phyloP scores from a whole-genome alignment of 2,888 invertebrate species.

The Ditula angustiorana region DNA sequence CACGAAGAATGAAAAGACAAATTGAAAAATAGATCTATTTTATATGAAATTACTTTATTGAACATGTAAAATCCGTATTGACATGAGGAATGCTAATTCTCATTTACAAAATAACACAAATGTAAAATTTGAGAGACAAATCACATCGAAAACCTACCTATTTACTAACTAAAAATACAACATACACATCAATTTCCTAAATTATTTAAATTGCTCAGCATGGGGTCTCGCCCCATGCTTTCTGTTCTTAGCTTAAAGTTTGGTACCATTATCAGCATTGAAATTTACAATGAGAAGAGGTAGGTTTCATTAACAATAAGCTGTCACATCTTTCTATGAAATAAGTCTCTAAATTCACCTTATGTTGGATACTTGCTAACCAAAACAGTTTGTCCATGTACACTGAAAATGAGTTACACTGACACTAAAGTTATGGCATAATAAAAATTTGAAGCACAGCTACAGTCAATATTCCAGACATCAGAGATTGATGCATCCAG shows the following conservation, averaged over 20 bases:
- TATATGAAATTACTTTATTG: constrained; percentile 86
- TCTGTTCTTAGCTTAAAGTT: constrained; percentile 75
- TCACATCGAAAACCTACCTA: constrained; percentile 85
- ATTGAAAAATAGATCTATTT: constrained; percentile 67
- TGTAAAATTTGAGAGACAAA: constrained; percentile 85
- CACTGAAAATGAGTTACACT: constrained; percentile 53
- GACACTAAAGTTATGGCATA: constrained; percentile 40
- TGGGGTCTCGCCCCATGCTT: constrained; percentile 53
- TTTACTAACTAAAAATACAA: constrained; percentile 85
- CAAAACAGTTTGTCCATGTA: constrained; percentile 71
- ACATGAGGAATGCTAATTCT: constrained; percentile 86
- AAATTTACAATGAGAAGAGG: constrained; percentile 83
- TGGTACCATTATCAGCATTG: constrained; percentile 82
- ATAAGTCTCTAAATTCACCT: constrained; percentile 82
- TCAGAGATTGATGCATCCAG: constrained; percentile 78
- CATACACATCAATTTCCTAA: constrained; percentile 83
- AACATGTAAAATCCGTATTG: constrained; percentile 86
- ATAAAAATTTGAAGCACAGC: constrained; percentile 67
- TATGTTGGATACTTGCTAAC: constrained; percentile 67
- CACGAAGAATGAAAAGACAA: constrained; percentile 52
- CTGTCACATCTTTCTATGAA: constrained; percentile 67
- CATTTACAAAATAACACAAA: constrained; percentile 85
- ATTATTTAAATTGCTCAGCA: constrained; percentile 65
- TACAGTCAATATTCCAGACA: constrained; percentile 68
- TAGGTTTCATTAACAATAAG: constrained; percentile 82